These are phyloP conservation scores for Athene noctua DNA, from an alignment of 2,113 vertebrate species.

Conservation along the genomic window DNA sequence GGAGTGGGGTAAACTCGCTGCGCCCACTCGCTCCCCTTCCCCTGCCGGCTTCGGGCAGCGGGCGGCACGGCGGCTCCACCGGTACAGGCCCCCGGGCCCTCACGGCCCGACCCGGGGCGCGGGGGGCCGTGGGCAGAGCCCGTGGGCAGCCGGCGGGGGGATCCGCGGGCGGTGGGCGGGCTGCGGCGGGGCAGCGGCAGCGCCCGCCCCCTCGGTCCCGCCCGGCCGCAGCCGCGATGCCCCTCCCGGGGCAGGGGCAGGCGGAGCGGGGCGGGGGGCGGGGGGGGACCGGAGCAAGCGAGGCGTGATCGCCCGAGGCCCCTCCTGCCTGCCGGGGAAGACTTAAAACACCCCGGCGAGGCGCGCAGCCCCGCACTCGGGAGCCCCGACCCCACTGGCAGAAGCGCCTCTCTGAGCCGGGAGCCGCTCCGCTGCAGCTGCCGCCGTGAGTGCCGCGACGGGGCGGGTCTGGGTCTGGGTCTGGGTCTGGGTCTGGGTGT, in stretches of 20 bases:
- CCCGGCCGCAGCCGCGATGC: neutral
- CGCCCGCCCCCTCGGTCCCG: neutral
- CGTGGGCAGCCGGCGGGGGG: neutral
- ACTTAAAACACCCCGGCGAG: constrained; percentile 67
- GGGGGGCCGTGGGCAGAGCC: rapidly evolving
- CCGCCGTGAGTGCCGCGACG: constrained; percentile 51
- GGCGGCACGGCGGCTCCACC: neutral
- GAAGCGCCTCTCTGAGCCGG: neutral
- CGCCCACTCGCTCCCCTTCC: neutral
- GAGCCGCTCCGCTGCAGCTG: neutral
- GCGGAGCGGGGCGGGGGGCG: neutral
- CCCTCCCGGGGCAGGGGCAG: neutral
- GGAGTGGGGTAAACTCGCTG: rapidly evolving
- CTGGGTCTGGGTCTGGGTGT: too few species aligned
- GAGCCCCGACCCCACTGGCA: neutral
- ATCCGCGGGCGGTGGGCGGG: neutral
- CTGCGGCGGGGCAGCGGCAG: neutral
- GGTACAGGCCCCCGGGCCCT: neutral
- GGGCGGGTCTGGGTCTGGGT: neutral
- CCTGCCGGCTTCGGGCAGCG: neutral
- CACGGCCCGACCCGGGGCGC: neutral
- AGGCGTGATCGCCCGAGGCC: constrained; percentile 70
- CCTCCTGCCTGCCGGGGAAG: constrained; percentile 68
- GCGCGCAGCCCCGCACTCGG: constrained; percentile 11
- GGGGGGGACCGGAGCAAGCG: constrained; percentile 8